phyloP scores from a whole-genome alignment of 2,113 vertebrate species.

The Columbina picui region DNA sequence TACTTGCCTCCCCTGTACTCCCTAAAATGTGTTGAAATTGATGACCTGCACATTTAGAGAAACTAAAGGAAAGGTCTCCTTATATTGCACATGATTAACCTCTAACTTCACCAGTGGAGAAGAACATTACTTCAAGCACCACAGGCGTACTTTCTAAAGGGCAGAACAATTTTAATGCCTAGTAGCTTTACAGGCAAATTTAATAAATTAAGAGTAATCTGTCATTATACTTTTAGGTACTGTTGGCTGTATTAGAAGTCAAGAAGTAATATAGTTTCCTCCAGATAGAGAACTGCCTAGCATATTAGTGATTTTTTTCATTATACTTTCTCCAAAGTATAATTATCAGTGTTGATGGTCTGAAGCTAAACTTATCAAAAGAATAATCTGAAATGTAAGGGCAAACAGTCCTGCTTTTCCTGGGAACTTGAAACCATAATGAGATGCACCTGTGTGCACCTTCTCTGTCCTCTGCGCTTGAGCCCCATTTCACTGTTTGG shows the following conservation, averaged over 20 bases:
- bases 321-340: background rate
- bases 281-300: background rate
- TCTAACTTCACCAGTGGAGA: background rate
- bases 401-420: background rate
- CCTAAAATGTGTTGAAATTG: background rate
- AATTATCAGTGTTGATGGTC: background rate
- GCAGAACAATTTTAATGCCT: background rate
- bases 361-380: background rate
- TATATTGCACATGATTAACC: background rate
- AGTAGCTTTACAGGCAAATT: background rate
- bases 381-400: background rate
- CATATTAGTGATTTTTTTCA: background rate
- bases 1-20: background rate
- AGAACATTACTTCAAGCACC: background rate
- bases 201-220: background rate
- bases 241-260: background rate
- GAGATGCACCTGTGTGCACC: background rate
- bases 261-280: background rate
- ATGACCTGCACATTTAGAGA: background rate
- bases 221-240: background rate
- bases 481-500: background rate
- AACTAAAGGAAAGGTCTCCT: background rate
- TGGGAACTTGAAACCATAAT: background rate
- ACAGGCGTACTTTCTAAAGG: background rate
- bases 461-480: background rate